Evolutionary conservation across 1,140 invertebrate genomes (phyloP).

Genomic region (Trialeurodes vaporariorum): DNA sequence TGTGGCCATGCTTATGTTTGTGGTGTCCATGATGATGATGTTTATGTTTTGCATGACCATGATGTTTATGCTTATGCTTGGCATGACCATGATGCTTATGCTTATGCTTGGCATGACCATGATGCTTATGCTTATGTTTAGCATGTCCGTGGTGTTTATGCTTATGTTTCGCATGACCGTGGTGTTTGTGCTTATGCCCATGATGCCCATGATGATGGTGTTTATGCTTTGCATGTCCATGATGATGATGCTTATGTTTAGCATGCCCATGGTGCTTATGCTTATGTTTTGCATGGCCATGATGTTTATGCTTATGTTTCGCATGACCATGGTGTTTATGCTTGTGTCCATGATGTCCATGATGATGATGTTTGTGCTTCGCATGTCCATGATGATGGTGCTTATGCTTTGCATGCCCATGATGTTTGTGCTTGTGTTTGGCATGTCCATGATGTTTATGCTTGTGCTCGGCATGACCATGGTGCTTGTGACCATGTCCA

Average conservation of each 20-base stretch:
- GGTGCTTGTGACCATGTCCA: conserved; percentile 17
- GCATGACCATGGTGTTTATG: conserved; percentile 17
- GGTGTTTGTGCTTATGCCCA: conserved; percentile 8
- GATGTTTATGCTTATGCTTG: conserved; percentile 6
- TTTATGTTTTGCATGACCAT: conserved; percentile 5
- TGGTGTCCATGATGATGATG: conserved; percentile 7
- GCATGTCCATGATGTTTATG: conserved; percentile 17
- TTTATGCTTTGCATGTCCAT: conserved; percentile 11
- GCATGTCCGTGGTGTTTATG: conserved; percentile 8
- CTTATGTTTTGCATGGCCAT: conserved; percentile 14
- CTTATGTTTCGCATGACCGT: conserved; percentile 3
- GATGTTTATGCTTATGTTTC: conserved; percentile 14
- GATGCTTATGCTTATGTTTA: conserved; percentile 4
- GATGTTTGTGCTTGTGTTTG: conserved; percentile 18
- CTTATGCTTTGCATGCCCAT: conserved; percentile 13
- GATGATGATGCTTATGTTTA: conserved; percentile 9
- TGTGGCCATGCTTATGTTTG: conserved; percentile 10
- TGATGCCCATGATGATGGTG: conserved; percentile 11
- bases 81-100: conserved; percentile 8
- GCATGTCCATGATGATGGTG: conserved; percentile 18
- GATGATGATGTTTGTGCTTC: conserved; percentile 17
- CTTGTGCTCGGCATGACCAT: conserved; percentile 10
- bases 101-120: conserved; percentile 9
- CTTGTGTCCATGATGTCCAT: conserved; percentile 13
- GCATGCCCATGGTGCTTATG: conserved; percentile 14